phyloP scores from a whole-genome alignment of 2,888 invertebrate genomes.

The Drosophila anomelani region DNA sequence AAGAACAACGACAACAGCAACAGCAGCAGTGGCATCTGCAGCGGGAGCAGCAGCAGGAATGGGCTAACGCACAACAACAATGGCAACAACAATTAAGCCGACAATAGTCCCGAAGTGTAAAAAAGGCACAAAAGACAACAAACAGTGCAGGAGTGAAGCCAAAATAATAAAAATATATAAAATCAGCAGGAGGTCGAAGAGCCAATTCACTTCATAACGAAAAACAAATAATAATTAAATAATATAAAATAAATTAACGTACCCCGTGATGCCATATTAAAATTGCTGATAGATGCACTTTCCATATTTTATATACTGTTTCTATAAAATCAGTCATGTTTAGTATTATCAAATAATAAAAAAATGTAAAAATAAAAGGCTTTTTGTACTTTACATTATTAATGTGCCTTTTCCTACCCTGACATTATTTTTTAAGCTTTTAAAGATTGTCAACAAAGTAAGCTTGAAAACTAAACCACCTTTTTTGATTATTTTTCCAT shows the following conservation, averaged over 20 bases:
- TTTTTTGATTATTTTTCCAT: not conserved
- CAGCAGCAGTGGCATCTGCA: constrained; percentile 2
- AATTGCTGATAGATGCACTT: no score
- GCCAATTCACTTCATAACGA: constrained; percentile 6
- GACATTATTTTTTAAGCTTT: not conserved
- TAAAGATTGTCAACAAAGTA: not conserved
- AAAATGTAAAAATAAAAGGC: no score
- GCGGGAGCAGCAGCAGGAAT: constrained; percentile 4
- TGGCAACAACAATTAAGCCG: constrained; percentile 56
- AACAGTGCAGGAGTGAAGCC: constrained; percentile 14
- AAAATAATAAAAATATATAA: constrained; percentile 10
- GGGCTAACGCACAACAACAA: constrained; percentile 49
- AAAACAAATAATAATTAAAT: not conserved
- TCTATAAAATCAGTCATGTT: no score
- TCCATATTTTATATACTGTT: no score
- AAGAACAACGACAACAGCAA: constrained; percentile 20
- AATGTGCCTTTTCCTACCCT: no score
- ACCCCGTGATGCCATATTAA: no score
- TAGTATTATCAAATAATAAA: no score
- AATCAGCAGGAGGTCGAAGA: constrained; percentile 15
- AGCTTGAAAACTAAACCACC: not conserved
- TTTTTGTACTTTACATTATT: no score
- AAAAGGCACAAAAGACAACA: constrained; percentile 34
- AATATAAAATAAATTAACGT: no score
- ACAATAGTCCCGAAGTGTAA: constrained; percentile 44